phyloP scores from a whole-genome alignment of 2,113 vertebrate genomes.

The Entosphenus tridentatus region DNA sequence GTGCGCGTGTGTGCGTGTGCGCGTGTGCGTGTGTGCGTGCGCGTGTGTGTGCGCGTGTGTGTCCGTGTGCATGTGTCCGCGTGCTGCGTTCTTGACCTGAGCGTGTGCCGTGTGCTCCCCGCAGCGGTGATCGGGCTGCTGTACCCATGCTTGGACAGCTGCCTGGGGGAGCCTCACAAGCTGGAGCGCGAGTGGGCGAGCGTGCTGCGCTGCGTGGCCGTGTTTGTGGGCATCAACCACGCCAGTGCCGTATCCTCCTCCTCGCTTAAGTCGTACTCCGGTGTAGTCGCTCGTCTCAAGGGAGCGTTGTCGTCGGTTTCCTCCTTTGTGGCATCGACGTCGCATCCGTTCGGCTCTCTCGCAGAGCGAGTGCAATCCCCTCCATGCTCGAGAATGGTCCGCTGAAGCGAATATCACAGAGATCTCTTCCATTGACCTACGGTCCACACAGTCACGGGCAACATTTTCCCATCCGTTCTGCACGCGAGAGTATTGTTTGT shows the following conservation, averaged over 20 bases:
- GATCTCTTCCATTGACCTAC: too few species aligned
- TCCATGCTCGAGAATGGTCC: too few species aligned
- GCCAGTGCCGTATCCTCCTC: slow-evolving; percentile 44
- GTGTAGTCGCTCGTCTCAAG: too few species aligned
- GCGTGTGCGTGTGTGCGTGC: neutral
- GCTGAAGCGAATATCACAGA: too few species aligned
- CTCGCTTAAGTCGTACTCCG: neutral
- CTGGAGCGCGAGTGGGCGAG: slow-evolving; percentile 51
- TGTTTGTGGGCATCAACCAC: slow-evolving; percentile 46
- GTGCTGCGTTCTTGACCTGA: slow-evolving; percentile 1
- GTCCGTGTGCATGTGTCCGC: slow-evolving; percentile 10
- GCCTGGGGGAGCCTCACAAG: slow-evolving; percentile 43
- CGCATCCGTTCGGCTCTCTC: too few species aligned
- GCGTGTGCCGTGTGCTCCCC: neutral
- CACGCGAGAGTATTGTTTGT: too few species aligned
- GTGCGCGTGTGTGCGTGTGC: neutral
- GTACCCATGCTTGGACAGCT: slow-evolving; percentile 47
- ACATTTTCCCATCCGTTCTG: too few species aligned
- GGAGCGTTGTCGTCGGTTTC: too few species aligned
- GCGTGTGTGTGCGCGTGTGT: neutral
- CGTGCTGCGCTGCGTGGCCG: slow-evolving; percentile 42
- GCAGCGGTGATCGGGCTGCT: slow-evolving; percentile 39
- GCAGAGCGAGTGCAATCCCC: too few species aligned
- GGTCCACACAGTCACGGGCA: too few species aligned
- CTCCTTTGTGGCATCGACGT: too few species aligned